Percentiles rank a stretch among this genome's conserved stretches.
Conservation (phyloP, 2,113 vertebrate genomes). For the Gymnarchus niloticus region DNA sequence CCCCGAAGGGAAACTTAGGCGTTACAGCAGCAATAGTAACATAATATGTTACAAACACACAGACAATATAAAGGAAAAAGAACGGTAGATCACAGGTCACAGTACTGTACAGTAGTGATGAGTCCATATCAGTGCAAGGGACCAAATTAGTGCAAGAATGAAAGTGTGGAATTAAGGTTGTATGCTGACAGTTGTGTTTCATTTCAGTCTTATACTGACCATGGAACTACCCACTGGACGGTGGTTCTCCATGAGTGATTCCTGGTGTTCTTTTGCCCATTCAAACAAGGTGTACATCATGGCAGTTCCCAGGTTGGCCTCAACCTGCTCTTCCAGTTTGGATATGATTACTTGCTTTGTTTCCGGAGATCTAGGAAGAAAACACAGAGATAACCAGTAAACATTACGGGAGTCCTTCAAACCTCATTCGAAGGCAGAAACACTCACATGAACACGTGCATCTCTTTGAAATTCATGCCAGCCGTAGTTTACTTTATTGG, state of each 20-base stretch:
- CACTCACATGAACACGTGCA: background rate
- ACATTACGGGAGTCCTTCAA: background rate
- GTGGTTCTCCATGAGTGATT: conserved; percentile 86
- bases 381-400: background rate
- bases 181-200: background rate
- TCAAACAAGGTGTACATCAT: conserved; percentile 97
- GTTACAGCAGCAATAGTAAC: too few species aligned
- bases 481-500: background rate
- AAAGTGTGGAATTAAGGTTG: too few species aligned
- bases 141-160: too few species aligned
- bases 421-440: background rate
- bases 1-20: too few species aligned
- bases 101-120: too few species aligned
- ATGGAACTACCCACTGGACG: conserved; percentile 65
- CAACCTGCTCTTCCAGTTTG: conserved; percentile 81
- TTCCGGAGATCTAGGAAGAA: conserved; percentile 62
- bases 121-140: too few species aligned
- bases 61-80: too few species aligned
- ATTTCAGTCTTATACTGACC: conserved; percentile 53
- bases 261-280: conserved; percentile 93
- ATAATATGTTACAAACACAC: too few species aligned
- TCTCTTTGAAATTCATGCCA: background rate
- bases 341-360: conserved; percentile 78
- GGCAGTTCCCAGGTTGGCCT: conserved; percentile 83
- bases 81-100: too few species aligned